Evolutionary conservation across 2,888 invertebrate genomes (phyloP), one percentile per base, ranked within the genome.

Genomic region (Acanthoscelides obtectus): DNA sequence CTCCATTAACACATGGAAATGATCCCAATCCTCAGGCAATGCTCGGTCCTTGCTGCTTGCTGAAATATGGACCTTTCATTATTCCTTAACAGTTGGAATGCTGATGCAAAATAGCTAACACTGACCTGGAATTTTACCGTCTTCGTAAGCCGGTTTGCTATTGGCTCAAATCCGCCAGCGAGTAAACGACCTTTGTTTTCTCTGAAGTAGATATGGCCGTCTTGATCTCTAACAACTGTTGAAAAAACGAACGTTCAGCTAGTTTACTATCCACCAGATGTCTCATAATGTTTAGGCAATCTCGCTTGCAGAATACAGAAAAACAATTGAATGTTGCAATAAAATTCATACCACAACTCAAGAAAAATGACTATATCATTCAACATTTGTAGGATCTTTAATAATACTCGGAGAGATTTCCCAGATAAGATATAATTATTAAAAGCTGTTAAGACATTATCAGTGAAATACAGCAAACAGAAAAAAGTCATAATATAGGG

Each of bases 11-110:
- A 94, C 89, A 82, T 97, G 95, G 86, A 99, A 99, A 81, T 97
- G 96, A 85, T 99, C 98, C 98, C 98, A 99, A 85, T 98, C 98
- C 81, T 95, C 93, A 0, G 93, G 90, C 63, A 94, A 87, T 80
- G 91, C 88, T 17, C 94, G 88, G 68, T 92, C 90, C 22, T 88
- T 85, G 71, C 89, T 88, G 22, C 87, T 88, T 20, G 90, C 90
- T 90, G 78, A 70, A 82, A 72, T 69, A 21, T 22, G 22, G 27
- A 68, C 64, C 22, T 5, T 22, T 22, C 4, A 67, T 22, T 22
- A 69, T 20, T 20, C 63, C 2, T 63, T 19, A 69, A 21, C 20
- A 12, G 20, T 45, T 45, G 22, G 20, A 68, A 25, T 68, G n/a
- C 19, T 4, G 22, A 2, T 19, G n/a, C 4, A 66, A 68, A 22